Percentiles rank a stretch among this genome's conserved stretches.
Conservation (phyloP, 2,888 invertebrate genomes). For the Chaetoderma sp. region DNA sequence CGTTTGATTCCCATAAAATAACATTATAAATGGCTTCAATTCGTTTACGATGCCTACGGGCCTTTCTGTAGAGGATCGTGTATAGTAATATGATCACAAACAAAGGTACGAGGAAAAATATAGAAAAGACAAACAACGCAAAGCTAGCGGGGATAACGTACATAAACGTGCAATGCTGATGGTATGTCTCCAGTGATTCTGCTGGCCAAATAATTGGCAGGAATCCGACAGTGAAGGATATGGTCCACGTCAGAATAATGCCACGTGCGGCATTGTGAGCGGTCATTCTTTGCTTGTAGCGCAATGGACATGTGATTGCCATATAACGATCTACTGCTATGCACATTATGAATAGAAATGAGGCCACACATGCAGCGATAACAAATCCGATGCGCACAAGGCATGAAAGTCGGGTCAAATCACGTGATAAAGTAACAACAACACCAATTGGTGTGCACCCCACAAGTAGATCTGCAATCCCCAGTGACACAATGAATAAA, state of each 20-base stretch:
- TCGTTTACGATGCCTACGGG: conserved; percentile 44
- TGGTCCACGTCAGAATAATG: conserved; percentile 41
- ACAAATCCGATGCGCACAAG: conserved; percentile 46
- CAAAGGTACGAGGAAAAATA: conserved; percentile 43
- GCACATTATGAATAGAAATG: conserved; percentile 45
- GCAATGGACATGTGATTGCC: conserved; percentile 48
- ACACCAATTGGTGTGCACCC: conserved; percentile 47
- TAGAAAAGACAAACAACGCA: conserved; percentile 39
- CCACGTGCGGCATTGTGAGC: conserved; percentile 32
- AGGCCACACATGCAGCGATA: conserved; percentile 40
- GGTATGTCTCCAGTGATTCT: conserved; percentile 25
- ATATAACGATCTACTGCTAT: conserved; percentile 56
- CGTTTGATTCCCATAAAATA: conserved; percentile 20
- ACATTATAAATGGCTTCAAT: conserved; percentile 45
- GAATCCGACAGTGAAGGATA: conserved; percentile 47
- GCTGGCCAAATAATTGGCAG: conserved; percentile 54
- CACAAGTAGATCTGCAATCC: conserved; percentile 47
- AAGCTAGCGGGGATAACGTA: conserved; percentile 43
- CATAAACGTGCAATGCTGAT: conserved; percentile 46
- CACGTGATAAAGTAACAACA: conserved; percentile 39
- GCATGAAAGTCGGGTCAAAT: conserved; percentile 39
- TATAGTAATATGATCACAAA: conserved; percentile 43
- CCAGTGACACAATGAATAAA: conserved; percentile 45
- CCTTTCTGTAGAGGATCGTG: conserved; percentile 40
- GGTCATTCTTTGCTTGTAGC: conserved; percentile 47